Evolutionary conservation across 2,888 invertebrate genomes (phyloP).

Genomic region (Gastrophysa polygoni): DNA sequence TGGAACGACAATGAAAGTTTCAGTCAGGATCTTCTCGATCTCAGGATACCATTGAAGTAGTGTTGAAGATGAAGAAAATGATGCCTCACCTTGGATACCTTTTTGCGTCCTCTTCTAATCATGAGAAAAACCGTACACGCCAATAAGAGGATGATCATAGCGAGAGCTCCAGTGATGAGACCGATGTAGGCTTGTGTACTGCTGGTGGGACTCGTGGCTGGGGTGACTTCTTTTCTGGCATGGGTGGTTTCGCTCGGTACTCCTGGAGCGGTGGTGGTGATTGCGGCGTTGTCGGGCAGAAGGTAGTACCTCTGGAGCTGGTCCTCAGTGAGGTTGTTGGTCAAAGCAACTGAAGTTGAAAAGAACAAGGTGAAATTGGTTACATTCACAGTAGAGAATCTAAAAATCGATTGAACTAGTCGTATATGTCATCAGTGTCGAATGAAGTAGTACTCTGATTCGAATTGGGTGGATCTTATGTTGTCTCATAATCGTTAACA

Average conservation of each 20-base stretch:
- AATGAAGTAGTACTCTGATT: too few species aligned
- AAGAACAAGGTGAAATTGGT: too few species aligned
- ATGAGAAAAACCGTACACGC: constrained; percentile 70
- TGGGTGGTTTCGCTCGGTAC: constrained; percentile 56
- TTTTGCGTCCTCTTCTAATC: constrained; percentile 69
- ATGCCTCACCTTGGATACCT: constrained; percentile 35
- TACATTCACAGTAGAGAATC: too few species aligned
- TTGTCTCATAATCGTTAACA: too few species aligned
- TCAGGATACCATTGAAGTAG: too few species aligned
- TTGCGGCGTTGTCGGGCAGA: constrained; percentile 57
- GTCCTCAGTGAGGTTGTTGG: constrained; percentile 66
- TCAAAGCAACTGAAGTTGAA: constrained; percentile 64
- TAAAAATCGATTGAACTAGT: too few species aligned
- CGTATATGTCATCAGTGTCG: too few species aligned
- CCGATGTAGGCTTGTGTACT: constrained; percentile 65
- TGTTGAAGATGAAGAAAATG: too few species aligned
- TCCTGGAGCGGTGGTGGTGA: constrained; percentile 55
- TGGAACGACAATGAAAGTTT: constrained; percentile 8
- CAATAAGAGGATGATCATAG: constrained; percentile 68
- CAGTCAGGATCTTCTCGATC: neutral
- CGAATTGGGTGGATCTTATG: too few species aligned
- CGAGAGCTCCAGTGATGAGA: constrained; percentile 70
- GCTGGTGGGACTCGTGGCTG: constrained; percentile 65
- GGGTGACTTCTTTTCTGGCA: constrained; percentile 63
- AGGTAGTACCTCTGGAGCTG: constrained; percentile 69